Evolutionary conservation across 2,113 vertebrate species (phyloP).

Genomic region (Tympanuchus pallidicinctus): DNA sequence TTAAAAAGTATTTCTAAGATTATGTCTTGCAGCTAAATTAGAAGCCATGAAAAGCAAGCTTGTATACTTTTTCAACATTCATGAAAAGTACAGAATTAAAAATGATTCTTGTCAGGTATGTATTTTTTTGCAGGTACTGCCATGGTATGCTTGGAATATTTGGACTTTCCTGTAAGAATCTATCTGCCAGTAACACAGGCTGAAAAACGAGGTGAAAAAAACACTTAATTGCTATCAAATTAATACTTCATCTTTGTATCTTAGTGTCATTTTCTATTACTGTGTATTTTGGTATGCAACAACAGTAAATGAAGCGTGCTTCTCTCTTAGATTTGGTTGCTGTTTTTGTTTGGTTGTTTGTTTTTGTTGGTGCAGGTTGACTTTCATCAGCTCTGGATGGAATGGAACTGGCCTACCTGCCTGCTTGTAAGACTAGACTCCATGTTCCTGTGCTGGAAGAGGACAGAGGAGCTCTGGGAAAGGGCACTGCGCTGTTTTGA

Average conservation of each 20-base stretch:
- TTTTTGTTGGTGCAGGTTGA: not conserved
- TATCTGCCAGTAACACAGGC: not conserved
- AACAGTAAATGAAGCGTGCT: not conserved
- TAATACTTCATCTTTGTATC: not conserved
- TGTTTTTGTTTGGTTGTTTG: no score
- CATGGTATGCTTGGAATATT: not conserved
- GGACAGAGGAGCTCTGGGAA: not conserved
- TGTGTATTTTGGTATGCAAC: not conserved
- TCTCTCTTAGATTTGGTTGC: not conserved
- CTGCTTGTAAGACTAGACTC: not conserved
- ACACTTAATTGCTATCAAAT: not conserved
- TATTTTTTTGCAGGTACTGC: not conserved
- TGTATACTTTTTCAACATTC: not conserved
- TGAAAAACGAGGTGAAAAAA: conserved; percentile 9
- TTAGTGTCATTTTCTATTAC: not conserved
- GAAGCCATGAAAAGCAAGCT: not conserved
- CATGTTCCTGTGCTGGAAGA: fast-evolving
- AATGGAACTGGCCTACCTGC: not conserved
- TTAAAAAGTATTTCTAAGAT: not conserved
- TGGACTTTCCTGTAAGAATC: not conserved
- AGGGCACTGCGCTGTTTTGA: not conserved
- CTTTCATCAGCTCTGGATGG: not conserved
- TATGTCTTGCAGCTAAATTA: not conserved
- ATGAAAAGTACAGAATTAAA: not conserved
- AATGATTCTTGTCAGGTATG: not conserved